phyloP scores from a whole-genome alignment of 2,888 invertebrate species.

The Synergus itoensis region DNA sequence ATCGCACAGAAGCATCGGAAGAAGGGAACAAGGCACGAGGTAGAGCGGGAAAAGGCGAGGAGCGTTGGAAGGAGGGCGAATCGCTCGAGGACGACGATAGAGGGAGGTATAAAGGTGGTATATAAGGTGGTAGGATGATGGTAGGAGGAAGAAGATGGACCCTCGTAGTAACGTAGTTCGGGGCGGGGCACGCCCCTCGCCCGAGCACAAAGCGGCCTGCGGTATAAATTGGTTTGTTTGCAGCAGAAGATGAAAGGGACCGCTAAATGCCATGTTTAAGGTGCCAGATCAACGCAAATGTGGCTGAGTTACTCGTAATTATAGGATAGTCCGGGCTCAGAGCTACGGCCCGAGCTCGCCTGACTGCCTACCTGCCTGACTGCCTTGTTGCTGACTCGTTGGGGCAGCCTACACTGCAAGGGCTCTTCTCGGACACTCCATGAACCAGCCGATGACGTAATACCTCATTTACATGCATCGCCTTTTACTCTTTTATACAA shows the following conservation, averaged over 20 bases:
- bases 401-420: slow-evolving; percentile 59
- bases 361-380: slow-evolving; percentile 55
- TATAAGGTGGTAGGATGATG: slow-evolving; percentile 52
- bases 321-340: slow-evolving; percentile 74
- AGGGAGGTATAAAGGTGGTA: slow-evolving; percentile 44
- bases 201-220: slow-evolving; percentile 79
- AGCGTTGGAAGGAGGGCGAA: slow-evolving; percentile 25
- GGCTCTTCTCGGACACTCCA: slow-evolving; percentile 35
- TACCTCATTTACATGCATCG: slow-evolving; percentile 32
- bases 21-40: slow-evolving; percentile 39
- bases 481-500: slow-evolving; percentile 21
- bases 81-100: slow-evolving; percentile 17
- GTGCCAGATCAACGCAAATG: slow-evolving; percentile 79
- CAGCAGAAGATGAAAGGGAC: slow-evolving; percentile 78
- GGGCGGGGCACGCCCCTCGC: slow-evolving; percentile 77
- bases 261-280: slow-evolving; percentile 79
- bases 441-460: slow-evolving; percentile 38
- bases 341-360: slow-evolving; percentile 67
- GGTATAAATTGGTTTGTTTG: slow-evolving; percentile 79
- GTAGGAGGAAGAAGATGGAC: slow-evolving; percentile 53
- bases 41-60: slow-evolving; percentile 41
- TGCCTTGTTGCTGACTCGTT: slow-evolving; percentile 67
- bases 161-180: slow-evolving; percentile 68
- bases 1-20: slow-evolving; percentile 41
- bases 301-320: slow-evolving; percentile 78